Percentiles rank a stretch among this genome's conserved stretches.
Conservation (phyloP, 2,888 invertebrate species). For the Eledona agricola region DNA sequence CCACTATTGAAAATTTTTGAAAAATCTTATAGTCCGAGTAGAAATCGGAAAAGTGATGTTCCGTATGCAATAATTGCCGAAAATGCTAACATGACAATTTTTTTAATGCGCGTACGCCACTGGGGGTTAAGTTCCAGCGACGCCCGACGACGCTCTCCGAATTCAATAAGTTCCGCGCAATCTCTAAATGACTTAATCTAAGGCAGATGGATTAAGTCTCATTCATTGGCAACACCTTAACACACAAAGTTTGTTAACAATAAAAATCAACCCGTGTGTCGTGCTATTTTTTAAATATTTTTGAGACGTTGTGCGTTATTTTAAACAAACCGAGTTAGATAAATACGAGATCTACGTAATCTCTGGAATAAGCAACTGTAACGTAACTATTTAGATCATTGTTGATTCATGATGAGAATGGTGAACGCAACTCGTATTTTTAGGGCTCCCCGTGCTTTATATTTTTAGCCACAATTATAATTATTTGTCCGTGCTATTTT, state of each 20-base stretch:
- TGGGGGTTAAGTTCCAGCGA: conserved; percentile 39
- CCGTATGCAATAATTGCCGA: conserved; percentile 1
- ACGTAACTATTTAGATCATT: conserved; percentile 26
- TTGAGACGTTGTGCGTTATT: conserved; percentile 5
- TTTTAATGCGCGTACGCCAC: conserved; percentile 23
- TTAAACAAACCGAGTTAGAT: conserved; percentile 6
- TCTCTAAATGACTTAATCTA: conserved; percentile 47
- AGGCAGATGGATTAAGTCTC: conserved; percentile 39
- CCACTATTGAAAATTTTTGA: no score
- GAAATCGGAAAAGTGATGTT: conserved; percentile 2
- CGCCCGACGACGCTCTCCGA: conserved; percentile 47
- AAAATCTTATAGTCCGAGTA: background rate
- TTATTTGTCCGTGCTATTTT: conserved; percentile 45
- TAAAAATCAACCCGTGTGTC: conserved; percentile 13
- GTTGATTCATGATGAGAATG: conserved; percentile 22
- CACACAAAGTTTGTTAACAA: conserved; percentile 36
- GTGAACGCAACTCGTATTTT: conserved; percentile 44
- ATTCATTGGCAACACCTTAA: conserved; percentile 38
- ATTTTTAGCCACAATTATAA: conserved; percentile 49
- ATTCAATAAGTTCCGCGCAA: conserved; percentile 46
- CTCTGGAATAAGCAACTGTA: conserved; percentile 12
- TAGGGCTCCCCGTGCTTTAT: conserved; percentile 43
- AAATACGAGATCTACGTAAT: conserved; percentile 14
- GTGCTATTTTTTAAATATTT: conserved; percentile 13
- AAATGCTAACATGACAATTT: no score